A percentile compares a stretch with the other conserved stretches of the same genome.
phyloP scores from a whole-genome alignment of 1,140 invertebrate species.

The Kradibia gibbosae region DNA sequence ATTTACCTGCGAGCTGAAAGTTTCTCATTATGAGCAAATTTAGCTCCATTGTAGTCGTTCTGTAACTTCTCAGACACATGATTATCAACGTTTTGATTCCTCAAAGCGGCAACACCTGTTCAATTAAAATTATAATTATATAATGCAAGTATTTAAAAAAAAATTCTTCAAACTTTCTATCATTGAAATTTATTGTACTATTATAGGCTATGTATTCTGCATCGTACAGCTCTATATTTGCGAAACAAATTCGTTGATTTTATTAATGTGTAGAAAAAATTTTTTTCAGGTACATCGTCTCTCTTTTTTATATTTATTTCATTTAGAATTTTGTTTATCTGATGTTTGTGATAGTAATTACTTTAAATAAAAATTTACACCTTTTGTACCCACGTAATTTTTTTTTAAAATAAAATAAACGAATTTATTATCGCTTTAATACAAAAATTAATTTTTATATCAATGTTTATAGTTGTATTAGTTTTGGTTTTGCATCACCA shows the following conservation, averaged over 20 bases:
- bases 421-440: too few species aligned
- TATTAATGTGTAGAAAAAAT: not conserved
- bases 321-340: too few species aligned
- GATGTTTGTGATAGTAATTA: too few species aligned
- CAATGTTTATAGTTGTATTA: too few species aligned
- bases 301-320: too few species aligned
- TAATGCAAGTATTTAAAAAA: slow-evolving; percentile 27
- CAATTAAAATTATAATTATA: slow-evolving; percentile 22
- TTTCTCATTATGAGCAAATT: slow-evolving; percentile 20
- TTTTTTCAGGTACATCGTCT: not conserved
- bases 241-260: slow-evolving; percentile 12
- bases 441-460: too few species aligned
- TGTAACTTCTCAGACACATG: not conserved
- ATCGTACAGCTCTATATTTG: not conserved
- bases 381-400: too few species aligned
- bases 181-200: not conserved
- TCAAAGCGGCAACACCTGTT: slow-evolving; percentile 23
- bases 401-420: too few species aligned
- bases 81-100: not conserved
- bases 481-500: too few species aligned
- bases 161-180: not conserved
- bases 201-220: not conserved
- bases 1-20: slow-evolving; percentile 30
- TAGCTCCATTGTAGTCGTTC: not conserved
- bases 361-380: too few species aligned